A percentile compares a stretch with the other conserved stretches of the same genome.
Evolutionary conservation across 1,140 invertebrate genomes (phyloP).

Genomic region (Pseudomyrmex flavicornis): DNA sequence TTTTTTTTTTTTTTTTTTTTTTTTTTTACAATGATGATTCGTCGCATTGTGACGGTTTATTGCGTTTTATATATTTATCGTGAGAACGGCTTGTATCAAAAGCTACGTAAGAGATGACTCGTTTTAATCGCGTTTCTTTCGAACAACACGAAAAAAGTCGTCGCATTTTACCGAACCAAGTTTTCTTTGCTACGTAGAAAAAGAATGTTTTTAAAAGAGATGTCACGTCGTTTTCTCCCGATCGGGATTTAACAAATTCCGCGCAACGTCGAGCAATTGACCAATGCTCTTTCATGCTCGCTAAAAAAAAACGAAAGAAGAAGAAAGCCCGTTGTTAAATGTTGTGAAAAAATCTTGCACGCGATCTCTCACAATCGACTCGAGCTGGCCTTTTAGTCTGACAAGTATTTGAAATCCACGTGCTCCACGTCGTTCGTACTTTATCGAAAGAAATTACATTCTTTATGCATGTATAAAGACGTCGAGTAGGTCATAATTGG

Average conservation of each 20-base stretch:
- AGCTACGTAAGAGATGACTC: background rate
- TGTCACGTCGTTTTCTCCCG: background rate
- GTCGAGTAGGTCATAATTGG: no score
- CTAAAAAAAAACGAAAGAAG: background rate
- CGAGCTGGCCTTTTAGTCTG: background rate
- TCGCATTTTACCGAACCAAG: background rate
- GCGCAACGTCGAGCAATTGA: slow-evolving; percentile 45
- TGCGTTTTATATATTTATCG: slow-evolving; percentile 7
- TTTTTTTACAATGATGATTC: background rate
- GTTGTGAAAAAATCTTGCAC: background rate
- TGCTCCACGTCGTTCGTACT: background rate
- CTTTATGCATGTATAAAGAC: background rate
- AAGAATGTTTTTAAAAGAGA: background rate
- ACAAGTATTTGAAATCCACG: background rate
- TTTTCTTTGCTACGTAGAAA: background rate
- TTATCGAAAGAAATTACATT: background rate
- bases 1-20: no score
- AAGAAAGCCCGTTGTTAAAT: slow-evolving; percentile 16
- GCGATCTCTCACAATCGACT: slow-evolving; percentile 10
- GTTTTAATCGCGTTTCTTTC: background rate
- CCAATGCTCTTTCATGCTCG: background rate
- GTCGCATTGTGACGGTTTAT: background rate
- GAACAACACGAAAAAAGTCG: background rate
- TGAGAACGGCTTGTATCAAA: background rate
- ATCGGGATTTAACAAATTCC: background rate